These are phyloP conservation scores for Ophion obscuratus DNA, from an alignment of 2,888 invertebrate species.

Conservation along the genomic window DNA sequence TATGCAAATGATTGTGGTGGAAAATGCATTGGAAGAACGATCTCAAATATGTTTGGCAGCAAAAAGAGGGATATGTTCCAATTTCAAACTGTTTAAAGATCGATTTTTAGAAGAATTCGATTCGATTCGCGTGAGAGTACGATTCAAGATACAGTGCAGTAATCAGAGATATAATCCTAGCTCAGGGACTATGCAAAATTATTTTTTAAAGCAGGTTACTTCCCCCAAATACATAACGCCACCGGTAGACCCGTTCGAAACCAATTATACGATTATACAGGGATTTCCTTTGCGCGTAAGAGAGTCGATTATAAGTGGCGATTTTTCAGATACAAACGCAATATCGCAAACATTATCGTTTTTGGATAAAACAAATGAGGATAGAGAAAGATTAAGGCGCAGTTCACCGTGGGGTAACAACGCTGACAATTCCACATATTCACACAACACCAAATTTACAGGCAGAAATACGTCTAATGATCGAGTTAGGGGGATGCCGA, in stretches of 20 bases:
- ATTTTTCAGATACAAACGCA: conserved; percentile 46
- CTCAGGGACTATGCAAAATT: neutral
- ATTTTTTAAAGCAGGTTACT: neutral
- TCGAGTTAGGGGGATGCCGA: no score
- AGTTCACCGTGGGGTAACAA: no score
- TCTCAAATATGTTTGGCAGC: no score
- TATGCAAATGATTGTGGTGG: no score
- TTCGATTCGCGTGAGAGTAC: neutral
- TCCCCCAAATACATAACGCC: conserved; percentile 11
- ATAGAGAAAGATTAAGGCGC: no score
- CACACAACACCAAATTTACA: no score
- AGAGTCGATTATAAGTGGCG: conserved; percentile 43
- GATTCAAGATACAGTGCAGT: neutral
- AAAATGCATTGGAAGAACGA: no score
- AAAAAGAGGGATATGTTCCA: no score
- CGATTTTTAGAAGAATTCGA: neutral
- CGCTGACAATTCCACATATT: no score
- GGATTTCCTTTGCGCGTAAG: conserved; percentile 56
- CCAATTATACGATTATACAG: conserved; percentile 57
- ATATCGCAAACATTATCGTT: neutral
- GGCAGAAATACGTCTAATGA: no score
- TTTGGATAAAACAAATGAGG: no score
- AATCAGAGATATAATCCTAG: neutral
- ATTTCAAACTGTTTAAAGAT: neutral
- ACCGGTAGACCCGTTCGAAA: conserved; percentile 40